Percentiles rank a stretch among this genome's conserved stretches.
These are phyloP conservation scores for Phocides pigmalion DNA, from an alignment of 1,140 invertebrate genomes.

Conservation along the genomic window DNA sequence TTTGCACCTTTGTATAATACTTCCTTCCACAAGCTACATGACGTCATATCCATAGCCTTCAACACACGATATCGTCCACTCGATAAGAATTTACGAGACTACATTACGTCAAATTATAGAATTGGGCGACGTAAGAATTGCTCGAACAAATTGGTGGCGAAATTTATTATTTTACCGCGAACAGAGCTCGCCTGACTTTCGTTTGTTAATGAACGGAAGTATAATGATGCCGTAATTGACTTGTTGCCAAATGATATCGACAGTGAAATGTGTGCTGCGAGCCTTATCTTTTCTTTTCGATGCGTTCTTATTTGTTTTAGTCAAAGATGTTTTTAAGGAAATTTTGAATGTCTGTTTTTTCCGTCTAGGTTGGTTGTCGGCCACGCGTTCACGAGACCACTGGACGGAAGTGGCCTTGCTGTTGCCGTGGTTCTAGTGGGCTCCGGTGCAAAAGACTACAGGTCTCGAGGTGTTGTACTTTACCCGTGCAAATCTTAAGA, in stretches of 20 bases:
- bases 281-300: slow-evolving; percentile 6
- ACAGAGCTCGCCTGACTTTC: slow-evolving; percentile 28
- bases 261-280: slow-evolving; percentile 10
- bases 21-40: too few species aligned
- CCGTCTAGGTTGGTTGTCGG: too few species aligned
- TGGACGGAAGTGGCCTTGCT: too few species aligned
- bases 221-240: slow-evolving; percentile 22
- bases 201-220: slow-evolving; percentile 41
- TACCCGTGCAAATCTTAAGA: too few species aligned
- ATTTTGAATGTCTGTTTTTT: too few species aligned
- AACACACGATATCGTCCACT: slow-evolving; percentile 36
- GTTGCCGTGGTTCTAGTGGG: too few species aligned
- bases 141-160: slow-evolving; percentile 48
- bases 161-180: slow-evolving; percentile 54
- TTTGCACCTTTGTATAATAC: too few species aligned
- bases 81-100: slow-evolving; percentile 60
- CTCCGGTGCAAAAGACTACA: too few species aligned
- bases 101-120: slow-evolving; percentile 66
- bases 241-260: slow-evolving; percentile 20
- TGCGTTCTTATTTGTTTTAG: too few species aligned
- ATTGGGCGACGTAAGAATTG: slow-evolving; percentile 50
- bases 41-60: slow-evolving; percentile 30
- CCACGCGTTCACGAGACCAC: too few species aligned
- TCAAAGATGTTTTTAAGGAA: too few species aligned
- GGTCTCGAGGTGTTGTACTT: too few species aligned